A percentile compares a stretch with the other conserved stretches of the same genome.
Conservation (phyloP, 53 echinoderm and acorn worm species). For the Mesocentrotus franciscanus region DNA sequence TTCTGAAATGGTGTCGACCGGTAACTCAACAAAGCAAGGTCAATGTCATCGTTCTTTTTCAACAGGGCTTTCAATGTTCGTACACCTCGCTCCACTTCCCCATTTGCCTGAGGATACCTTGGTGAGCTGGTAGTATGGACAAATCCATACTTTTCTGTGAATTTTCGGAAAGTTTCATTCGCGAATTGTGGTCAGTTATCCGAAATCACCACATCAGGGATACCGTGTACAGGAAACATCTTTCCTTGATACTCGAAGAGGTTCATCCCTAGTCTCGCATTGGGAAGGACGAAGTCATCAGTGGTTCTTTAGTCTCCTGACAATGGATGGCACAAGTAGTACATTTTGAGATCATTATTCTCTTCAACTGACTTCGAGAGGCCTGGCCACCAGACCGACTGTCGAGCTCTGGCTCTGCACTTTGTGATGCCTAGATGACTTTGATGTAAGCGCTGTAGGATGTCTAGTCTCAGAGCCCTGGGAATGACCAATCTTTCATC, state of each 20-base stretch:
- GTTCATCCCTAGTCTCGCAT: too few species aligned
- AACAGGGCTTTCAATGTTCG: neutral
- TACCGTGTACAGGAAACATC: conserved; percentile 37
- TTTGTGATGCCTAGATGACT: too few species aligned
- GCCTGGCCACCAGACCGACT: conserved; percentile 79
- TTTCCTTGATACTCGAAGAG: too few species aligned
- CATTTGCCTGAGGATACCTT: conserved; percentile 72
- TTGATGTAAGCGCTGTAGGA: too few species aligned
- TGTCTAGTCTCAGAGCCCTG: too few species aligned
- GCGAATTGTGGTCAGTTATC: too few species aligned
- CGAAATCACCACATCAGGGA: too few species aligned
- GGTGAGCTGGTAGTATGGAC: conserved; percentile 70
- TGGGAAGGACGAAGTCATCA: conserved; percentile 61
- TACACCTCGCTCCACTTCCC: conserved; percentile 66
- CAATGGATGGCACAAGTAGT: too few species aligned
- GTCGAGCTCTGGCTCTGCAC: conserved; percentile 65
- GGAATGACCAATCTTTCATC: too few species aligned
- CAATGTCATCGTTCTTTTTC: conserved; percentile 24
- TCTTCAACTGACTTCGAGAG: conserved; percentile 67
- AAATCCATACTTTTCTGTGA: conserved; percentile 71
- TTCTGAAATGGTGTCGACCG: too few species aligned
- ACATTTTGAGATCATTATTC: conserved; percentile 13
- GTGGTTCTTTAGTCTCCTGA: conserved; percentile 63
- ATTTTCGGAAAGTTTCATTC: too few species aligned
- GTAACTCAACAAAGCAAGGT: neutral